Base-by-base conservation (phyloP, 2,888 invertebrate genomes). In the Synergus umbraculus region DNA sequence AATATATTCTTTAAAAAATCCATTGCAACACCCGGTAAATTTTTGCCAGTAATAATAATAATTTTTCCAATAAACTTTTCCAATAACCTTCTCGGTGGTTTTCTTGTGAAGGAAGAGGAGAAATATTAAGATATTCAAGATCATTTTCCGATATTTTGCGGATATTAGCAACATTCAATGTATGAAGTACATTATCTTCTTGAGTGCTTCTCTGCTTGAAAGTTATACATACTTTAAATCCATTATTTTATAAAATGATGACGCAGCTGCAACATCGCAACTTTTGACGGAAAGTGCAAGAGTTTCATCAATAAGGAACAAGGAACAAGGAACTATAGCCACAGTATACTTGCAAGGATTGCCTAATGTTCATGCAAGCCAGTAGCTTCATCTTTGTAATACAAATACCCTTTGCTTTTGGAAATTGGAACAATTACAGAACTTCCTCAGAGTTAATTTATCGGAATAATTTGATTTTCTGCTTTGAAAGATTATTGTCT, bases 91-190 rank as follows among this genome's bases (percentile, higher is more conserved):
- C n/a, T n/a, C 29, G 15, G 49, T 10, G 29, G 69, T 69, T 49
- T 37, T 49, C 49, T 69, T 49, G 29, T 15, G 15, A 69, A 69
- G 44, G 29, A 29, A 49, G 69, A 29, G 7, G 49, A 13, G 29
- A 49, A 69, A 29, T 69, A 69, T 69, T 69, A 69, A 69, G 22
- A 22, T 22, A 22, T 22, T 22, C 22, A 22, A 22, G n/a, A 49
- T 46, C 13, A 69, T 69, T 69, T 69, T 49, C 69, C 29, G 9
- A 69, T 69, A 46, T 69, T 49, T 4, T 49, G 49, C 15, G 37
- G 9, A 69, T 69, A 69, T 69, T 69, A 69, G 49, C 69, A 22
- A 46, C n/a, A n/a, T 65, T 46, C 7, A 49, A 69, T 49, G 15
- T 22, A 69, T 49, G 15, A 13, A 69, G 43, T 37, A 41, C 65